Conservation (phyloP, 2,888 invertebrate genomes). For the Busseola fusca region DNA sequence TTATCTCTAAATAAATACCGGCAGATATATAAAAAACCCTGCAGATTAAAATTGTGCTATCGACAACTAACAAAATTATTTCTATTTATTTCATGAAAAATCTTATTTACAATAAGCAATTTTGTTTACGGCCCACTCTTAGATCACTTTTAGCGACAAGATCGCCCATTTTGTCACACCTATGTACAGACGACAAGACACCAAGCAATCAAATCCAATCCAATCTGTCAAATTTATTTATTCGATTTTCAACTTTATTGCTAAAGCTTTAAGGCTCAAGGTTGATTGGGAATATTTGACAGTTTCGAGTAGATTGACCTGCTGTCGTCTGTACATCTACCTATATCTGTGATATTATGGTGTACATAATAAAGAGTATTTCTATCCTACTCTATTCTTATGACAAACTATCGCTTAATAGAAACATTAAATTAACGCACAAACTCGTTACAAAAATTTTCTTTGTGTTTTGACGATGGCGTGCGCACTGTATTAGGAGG, state of each 20-base stretch:
- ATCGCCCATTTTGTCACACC: background rate
- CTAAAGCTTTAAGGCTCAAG: no score
- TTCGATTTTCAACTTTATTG: no score
- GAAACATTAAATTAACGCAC: background rate
- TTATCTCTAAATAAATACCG: background rate
- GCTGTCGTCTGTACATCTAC: no score
- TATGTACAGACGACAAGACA: no score
- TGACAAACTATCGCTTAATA: no score
- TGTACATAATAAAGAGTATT: background rate
- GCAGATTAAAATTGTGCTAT: background rate
- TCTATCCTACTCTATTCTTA: background rate
- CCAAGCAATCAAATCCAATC: no score
- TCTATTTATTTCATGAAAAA: background rate
- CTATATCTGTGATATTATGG: background rate
- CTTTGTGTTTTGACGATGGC: background rate
- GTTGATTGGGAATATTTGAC: no score
- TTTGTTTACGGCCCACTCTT: background rate
- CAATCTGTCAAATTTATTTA: no score
- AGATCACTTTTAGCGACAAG: background rate
- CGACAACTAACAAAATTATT: background rate
- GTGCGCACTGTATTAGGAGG: slow-evolving; percentile 26
- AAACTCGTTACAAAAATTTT: background rate
- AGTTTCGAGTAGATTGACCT: no score
- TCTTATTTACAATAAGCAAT: background rate
- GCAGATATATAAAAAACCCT: background rate